phyloP scores from a whole-genome alignment of 2,113 vertebrate species.

The Cephalopterus ornatus region DNA sequence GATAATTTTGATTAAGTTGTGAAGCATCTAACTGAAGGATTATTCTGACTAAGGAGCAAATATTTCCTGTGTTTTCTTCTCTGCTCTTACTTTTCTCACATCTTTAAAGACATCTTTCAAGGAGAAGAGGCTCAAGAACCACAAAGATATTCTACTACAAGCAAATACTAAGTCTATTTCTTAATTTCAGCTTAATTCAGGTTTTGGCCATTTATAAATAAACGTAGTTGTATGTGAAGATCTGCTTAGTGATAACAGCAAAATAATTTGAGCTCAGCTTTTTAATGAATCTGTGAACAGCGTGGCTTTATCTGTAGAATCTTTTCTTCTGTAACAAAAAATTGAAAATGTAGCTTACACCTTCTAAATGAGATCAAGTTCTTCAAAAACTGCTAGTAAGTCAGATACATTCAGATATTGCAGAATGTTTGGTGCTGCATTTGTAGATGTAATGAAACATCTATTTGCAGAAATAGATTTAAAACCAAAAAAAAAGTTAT shows the following conservation, averaged over 20 bases:
- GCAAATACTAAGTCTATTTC: not conserved
- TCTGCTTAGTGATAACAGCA: not conserved
- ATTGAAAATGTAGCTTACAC: not conserved
- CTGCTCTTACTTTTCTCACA: not conserved
- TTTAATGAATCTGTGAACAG: not conserved
- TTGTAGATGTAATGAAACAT: not conserved
- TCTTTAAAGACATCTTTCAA: not conserved
- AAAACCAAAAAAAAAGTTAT: not conserved
- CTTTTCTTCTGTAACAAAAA: not conserved
- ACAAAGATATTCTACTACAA: not conserved
- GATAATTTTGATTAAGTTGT: not conserved
- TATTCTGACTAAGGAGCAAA: not conserved
- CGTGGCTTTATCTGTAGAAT: not conserved
- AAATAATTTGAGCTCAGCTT: not conserved
- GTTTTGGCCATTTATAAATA: not conserved
- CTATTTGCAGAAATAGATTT: not conserved
- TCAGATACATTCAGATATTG: not conserved
- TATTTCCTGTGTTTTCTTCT: not conserved
- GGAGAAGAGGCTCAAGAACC: not conserved
- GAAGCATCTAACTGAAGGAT: not conserved
- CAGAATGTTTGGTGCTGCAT: not conserved
- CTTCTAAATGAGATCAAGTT: not conserved
- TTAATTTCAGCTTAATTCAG: not conserved
- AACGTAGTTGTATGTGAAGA: not conserved
- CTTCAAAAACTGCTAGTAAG: not conserved